Percentiles rank a stretch among this genome's conserved stretches.
phyloP scores from a whole-genome alignment of 2,113 vertebrate genomes.

The Strigops habroptila region DNA sequence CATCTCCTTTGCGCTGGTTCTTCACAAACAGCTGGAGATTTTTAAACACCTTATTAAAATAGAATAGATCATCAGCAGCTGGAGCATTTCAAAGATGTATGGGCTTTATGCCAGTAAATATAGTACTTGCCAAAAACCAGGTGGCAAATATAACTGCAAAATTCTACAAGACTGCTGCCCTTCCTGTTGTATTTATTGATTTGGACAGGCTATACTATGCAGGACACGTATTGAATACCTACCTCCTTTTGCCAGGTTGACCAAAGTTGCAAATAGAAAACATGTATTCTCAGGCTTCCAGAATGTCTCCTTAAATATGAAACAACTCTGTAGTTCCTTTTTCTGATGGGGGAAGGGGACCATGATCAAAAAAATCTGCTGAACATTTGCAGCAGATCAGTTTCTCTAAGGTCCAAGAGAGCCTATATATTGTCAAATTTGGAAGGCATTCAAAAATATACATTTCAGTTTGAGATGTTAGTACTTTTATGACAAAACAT shows the following conservation, averaged over 20 bases:
- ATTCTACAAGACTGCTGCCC: background rate
- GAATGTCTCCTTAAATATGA: background rate
- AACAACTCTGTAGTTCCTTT: background rate
- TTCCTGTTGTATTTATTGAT: background rate
- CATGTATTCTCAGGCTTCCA: background rate
- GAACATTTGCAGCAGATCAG: background rate
- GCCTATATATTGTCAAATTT: background rate
- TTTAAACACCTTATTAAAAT: slow-evolving; percentile 79
- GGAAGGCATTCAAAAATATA: background rate
- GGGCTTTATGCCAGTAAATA: slow-evolving; percentile 32
- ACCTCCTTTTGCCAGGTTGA: background rate
- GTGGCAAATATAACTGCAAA: background rate
- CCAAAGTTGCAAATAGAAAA: background rate
- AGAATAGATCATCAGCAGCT: slow-evolving; percentile 42
- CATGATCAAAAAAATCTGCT: background rate
- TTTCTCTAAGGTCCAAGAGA: background rate
- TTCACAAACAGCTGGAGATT: slow-evolving; percentile 78
- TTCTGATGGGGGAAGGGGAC: background rate
- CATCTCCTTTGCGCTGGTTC: slow-evolving; percentile 72
- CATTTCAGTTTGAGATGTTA: background rate
- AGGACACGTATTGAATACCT: background rate
- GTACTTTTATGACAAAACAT: background rate
- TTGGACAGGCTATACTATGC: background rate
- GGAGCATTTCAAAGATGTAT: background rate
- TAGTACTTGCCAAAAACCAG: slow-evolving; percentile 24